These are phyloP conservation scores for Nipponia nippon DNA, from an alignment of 2,113 vertebrate genomes.

Conservation along the genomic window DNA sequence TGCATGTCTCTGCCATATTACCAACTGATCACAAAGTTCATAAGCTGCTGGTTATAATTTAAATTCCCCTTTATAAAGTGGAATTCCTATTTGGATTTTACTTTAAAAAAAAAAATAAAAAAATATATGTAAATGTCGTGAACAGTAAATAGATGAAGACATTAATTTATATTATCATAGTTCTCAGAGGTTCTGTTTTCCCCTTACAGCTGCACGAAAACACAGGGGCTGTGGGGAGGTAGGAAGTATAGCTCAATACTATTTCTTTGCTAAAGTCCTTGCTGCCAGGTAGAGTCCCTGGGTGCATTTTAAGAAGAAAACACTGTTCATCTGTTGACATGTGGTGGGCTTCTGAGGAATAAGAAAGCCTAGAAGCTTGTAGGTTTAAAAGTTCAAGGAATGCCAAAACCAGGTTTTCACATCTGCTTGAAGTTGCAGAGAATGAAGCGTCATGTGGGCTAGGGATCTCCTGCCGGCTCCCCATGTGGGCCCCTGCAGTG, in stretches of 20 bases:
- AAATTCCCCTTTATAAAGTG: not conserved
- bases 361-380: not conserved
- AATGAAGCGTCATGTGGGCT: not conserved
- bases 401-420: not conserved
- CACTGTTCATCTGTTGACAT: not conserved
- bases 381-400: not conserved
- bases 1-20: not conserved
- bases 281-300: not conserved
- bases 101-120: too few species aligned
- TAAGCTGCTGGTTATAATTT: not conserved
- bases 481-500: not conserved
- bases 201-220: not conserved
- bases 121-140: not conserved
- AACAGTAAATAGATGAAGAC: not conserved
- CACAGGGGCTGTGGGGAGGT: not conserved
- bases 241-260: not conserved
- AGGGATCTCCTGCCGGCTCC: not conserved
- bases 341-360: constrained; percentile 6
- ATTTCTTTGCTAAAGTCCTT: not conserved
- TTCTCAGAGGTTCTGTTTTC: not conserved
- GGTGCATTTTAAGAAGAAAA: not conserved
- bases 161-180: not conserved
- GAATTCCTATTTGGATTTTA: not conserved
- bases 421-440: not conserved
- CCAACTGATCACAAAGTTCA: not conserved